A percentile compares a stretch with the other conserved stretches of the same genome.
Evolutionary conservation across 2,113 vertebrate species (phyloP).

Genomic region (Neotoma lepida): DNA sequence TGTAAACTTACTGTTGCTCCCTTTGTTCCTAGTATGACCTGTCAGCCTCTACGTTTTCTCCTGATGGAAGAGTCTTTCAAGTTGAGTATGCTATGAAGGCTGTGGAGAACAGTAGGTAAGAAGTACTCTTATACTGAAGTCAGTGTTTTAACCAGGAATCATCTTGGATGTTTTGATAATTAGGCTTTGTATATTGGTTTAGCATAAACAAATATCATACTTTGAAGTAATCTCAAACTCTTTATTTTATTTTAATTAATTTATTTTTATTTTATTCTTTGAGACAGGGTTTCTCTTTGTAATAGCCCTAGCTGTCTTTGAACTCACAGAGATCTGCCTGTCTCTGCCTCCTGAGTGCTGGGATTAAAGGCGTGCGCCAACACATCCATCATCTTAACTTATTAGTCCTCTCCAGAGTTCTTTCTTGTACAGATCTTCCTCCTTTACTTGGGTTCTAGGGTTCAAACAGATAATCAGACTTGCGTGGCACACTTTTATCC

Average conservation of each 20-base stretch:
- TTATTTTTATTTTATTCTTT: background rate
- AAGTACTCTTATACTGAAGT: constrained; percentile 61
- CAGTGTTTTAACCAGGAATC: constrained; percentile 36
- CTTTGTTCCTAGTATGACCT: constrained; percentile 91
- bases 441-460: background rate
- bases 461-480: background rate
- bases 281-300: background rate
- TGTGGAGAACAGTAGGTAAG: constrained; percentile 98
- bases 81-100: constrained; percentile 99
- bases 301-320: background rate
- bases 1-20: constrained; percentile 2
- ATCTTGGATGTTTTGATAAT: constrained; percentile 34
- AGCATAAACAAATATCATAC: background rate
- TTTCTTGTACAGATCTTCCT: background rate
- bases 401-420: background rate
- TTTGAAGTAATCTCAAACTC: constrained; percentile 11
- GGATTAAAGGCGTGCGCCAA: background rate
- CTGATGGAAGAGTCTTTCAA: constrained; percentile 98
- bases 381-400: background rate
- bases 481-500: background rate
- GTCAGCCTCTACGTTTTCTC: constrained; percentile 98
- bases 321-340: background rate
- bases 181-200: constrained; percentile 53
- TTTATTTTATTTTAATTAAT: background rate
- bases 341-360: background rate